Evolutionary conservation across 2,113 vertebrate genomes (phyloP).

Genomic region (Varanus salvator): DNA sequence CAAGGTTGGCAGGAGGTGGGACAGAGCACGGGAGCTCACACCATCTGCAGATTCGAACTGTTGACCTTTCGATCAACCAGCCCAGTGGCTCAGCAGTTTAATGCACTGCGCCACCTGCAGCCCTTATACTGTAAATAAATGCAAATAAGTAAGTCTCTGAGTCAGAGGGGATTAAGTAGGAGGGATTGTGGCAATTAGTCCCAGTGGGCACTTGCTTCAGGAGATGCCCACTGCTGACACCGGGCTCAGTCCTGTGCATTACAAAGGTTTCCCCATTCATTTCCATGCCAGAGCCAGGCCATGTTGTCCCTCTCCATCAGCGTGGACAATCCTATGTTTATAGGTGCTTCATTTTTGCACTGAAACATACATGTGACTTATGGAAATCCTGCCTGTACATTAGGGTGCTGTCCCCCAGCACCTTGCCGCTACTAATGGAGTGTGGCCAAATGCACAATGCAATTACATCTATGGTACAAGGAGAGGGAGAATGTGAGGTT

Average conservation of each 20-base stretch:
- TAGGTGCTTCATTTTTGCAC: neutral
- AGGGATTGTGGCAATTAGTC: too few relatives aligned
- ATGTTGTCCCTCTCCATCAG: neutral
- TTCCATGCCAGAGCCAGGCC: neutral
- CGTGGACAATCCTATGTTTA: neutral
- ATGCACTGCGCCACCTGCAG: too few relatives aligned
- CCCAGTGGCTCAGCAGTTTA: too few relatives aligned
- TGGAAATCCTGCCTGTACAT: neutral
- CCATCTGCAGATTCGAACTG: too few relatives aligned
- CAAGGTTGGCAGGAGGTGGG: too few relatives aligned
- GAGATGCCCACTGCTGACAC: neutral
- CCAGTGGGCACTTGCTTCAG: too few relatives aligned
- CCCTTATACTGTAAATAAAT: too few relatives aligned
- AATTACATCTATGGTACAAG: neutral
- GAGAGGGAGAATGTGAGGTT: too few relatives aligned
- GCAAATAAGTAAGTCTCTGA: too few relatives aligned
- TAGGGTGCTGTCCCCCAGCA: neutral
- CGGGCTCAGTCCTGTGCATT: neutral
- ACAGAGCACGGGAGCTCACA: too few relatives aligned
- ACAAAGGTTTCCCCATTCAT: neutral
- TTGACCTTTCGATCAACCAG: too few relatives aligned
- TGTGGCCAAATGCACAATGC: neutral
- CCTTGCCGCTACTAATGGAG: neutral
- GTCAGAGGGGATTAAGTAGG: too few relatives aligned
- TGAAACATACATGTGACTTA: neutral